A percentile compares a stretch with the other conserved stretches of the same genome.
phyloP scores from a whole-genome alignment of 2,888 invertebrate genomes.

The Meiosimyza platycephala region DNA sequence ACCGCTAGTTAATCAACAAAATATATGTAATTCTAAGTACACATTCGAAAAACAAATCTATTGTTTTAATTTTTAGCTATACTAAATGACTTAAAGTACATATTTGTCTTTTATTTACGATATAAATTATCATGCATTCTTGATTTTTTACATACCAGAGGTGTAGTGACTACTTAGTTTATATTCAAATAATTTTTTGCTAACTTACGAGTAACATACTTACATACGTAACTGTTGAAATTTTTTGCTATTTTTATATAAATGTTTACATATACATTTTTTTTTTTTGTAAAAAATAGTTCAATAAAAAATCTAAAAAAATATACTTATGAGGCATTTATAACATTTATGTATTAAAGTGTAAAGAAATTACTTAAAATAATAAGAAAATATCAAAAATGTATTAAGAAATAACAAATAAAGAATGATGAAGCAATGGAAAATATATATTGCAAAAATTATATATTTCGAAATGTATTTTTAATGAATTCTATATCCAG shows the following conservation, averaged over 20 bases:
- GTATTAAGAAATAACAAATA: conserved; percentile 14
- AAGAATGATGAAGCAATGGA: conserved; percentile 22
- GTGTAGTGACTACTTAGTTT: too few species aligned
- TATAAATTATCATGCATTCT: too few species aligned
- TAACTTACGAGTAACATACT: too few species aligned
- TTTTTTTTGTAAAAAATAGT: not conserved
- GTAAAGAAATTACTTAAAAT: conserved; percentile 20
- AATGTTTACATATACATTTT: not conserved
- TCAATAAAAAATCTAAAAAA: not conserved
- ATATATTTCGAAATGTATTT: conserved; percentile 10
- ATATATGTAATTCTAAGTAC: too few species aligned
- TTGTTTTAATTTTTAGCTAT: too few species aligned
- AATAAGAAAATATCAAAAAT: conserved; percentile 7
- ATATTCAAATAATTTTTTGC: too few species aligned
- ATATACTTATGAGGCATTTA: conserved; percentile 6
- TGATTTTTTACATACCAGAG: too few species aligned
- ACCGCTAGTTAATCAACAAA: too few species aligned
- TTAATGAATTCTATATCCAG: too few species aligned
- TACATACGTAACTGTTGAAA: conserved; percentile 4
- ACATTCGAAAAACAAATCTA: too few species aligned
- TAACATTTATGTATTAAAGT: conserved; percentile 12
- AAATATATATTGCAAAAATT: conserved; percentile 19
- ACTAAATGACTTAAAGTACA: too few species aligned
- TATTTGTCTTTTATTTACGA: too few species aligned
- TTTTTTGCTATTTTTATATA: conserved; percentile 11